phyloP scores from a whole-genome alignment of 2,113 vertebrate species.

The Microcebus ravelobensis region DNA sequence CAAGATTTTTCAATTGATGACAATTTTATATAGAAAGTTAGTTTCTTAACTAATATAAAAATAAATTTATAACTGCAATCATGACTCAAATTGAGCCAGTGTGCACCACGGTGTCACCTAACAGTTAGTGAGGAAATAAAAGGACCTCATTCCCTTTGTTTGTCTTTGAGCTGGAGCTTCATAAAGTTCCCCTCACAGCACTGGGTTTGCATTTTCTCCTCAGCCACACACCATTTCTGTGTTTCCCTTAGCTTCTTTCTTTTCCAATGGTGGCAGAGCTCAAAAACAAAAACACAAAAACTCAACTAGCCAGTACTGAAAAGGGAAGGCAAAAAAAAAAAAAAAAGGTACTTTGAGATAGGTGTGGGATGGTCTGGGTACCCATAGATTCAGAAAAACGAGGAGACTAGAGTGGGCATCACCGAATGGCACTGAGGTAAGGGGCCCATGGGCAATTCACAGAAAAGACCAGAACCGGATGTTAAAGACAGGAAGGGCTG shows the following conservation, averaged over 20 bases:
- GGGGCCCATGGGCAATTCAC: not conserved
- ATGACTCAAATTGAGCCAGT: not conserved
- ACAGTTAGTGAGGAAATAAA: accelerated
- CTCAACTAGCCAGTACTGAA: not conserved
- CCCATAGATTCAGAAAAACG: accelerated
- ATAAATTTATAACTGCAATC: conserved; percentile 83
- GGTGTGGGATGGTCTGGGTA: no score
- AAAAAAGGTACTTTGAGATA: not conserved
- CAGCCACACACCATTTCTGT: not conserved
- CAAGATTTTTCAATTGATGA: conserved; percentile 45
- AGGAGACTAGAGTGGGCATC: no score
- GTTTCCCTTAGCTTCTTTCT: not conserved
- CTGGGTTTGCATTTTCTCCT: not conserved
- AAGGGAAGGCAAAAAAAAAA: not conserved
- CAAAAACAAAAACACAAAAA: not conserved
- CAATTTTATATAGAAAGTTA: conserved; percentile 73
- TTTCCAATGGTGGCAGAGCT: not conserved
- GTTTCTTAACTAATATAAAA: conserved; percentile 82
- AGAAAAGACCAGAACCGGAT: not conserved
- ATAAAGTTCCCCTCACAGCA: not conserved
- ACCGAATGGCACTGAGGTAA: not conserved
- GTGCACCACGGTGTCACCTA: not conserved
- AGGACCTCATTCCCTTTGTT: not conserved
- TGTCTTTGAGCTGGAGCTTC: not conserved
- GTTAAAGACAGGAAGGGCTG: not conserved